Evolutionary conservation across 2,113 vertebrate species (phyloP).

Genomic region (Lepus americanus): DNA sequence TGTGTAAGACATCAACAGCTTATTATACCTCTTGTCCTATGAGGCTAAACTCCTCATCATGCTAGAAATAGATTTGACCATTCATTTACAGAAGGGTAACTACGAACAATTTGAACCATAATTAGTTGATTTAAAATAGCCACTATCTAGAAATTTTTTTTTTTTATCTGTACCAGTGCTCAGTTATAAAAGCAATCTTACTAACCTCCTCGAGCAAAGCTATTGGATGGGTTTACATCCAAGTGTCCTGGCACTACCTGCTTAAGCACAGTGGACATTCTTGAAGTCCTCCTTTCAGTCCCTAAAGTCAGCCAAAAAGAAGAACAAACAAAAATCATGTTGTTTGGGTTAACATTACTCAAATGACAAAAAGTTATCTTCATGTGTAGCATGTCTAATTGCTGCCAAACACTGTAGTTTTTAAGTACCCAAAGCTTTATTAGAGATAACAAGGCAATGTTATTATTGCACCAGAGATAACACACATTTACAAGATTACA

Average conservation of each 20-base stretch:
- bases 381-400: slow-evolving; percentile 79
- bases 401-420: slow-evolving; percentile 84
- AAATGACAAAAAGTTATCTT: slow-evolving; percentile 85
- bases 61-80: slow-evolving; percentile 52
- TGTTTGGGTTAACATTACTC: slow-evolving; percentile 84
- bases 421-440: slow-evolving; percentile 77
- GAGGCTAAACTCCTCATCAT: slow-evolving; percentile 52
- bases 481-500: slow-evolving; percentile 82
- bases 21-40: slow-evolving; percentile 34
- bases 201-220: slow-evolving; percentile 98
- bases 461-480: slow-evolving; percentile 81
- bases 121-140: slow-evolving; percentile 68
- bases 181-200: slow-evolving; percentile 90
- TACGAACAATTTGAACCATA: slow-evolving; percentile 64
- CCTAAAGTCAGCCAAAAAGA: slow-evolving; percentile 91
- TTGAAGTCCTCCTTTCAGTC: slow-evolving; percentile 94
- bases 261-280: slow-evolving; percentile 93
- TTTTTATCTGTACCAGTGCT: slow-evolving; percentile 78
- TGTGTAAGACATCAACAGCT: slow-evolving; percentile 46
- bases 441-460: slow-evolving; percentile 80
- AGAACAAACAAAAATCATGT: slow-evolving; percentile 86
- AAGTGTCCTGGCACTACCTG: slow-evolving; percentile 97
- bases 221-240: slow-evolving; percentile 97
- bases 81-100: slow-evolving; percentile 65
- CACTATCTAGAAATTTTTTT: slow-evolving; percentile 72